Evolutionary conservation across 2,888 invertebrate species (phyloP).

Genomic region (Zele albiditarsus): DNA sequence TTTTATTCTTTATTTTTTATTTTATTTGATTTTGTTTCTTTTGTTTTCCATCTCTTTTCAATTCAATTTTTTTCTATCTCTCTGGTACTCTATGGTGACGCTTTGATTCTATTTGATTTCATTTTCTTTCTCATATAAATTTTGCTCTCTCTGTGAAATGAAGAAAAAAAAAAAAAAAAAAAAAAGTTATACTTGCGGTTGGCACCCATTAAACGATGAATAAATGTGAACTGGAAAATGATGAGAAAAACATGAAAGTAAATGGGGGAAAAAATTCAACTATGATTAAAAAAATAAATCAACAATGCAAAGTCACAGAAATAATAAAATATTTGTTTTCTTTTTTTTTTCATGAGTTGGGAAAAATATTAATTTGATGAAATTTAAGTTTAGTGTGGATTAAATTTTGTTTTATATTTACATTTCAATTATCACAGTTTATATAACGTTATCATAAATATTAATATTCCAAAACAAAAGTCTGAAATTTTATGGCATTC

Average conservation of each 20-base stretch:
- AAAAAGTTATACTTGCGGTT: conserved; percentile 39
- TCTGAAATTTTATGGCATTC: too few species aligned
- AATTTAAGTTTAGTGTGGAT: too few species aligned
- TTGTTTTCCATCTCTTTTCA: background rate
- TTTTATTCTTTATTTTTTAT: background rate
- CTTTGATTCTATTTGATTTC: conserved; percentile 42
- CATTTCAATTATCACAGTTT: too few species aligned
- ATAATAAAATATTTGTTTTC: too few species aligned
- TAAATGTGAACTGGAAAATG: conserved; percentile 60
- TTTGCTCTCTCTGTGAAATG: conserved; percentile 51
- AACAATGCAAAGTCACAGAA: background rate
- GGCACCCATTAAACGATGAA: conserved; percentile 58
- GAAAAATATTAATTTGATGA: background rate
- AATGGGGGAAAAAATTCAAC: background rate
- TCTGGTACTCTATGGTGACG: conserved; percentile 1
- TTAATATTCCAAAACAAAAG: too few species aligned
- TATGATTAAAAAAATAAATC: background rate
- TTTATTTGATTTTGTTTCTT: background rate
- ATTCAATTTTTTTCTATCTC: conserved; percentile 10
- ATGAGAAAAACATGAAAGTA: conserved; percentile 50
- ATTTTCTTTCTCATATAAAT: conserved; percentile 46
- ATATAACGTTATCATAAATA: too few species aligned
- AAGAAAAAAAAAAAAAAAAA: conserved; percentile 53
- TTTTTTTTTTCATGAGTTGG: too few species aligned
- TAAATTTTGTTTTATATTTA: too few species aligned